Conservation (phyloP, 2,888 invertebrate species). For the Tryphoninae sp. region DNA sequence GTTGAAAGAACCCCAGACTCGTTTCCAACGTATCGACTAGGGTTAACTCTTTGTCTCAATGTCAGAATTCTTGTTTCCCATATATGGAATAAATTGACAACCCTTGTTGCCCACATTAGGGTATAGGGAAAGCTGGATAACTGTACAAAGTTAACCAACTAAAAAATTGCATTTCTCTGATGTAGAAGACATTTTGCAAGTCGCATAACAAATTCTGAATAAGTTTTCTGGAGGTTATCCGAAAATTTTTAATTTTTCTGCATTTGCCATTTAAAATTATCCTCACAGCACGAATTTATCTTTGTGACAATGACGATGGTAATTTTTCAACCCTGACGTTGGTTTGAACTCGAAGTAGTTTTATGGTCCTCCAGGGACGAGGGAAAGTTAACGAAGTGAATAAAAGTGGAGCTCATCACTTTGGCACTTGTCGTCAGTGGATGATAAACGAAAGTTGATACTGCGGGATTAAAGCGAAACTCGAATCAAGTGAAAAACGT, state of each 20-base stretch:
- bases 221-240: not conserved
- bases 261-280: not conserved
- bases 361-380: not conserved
- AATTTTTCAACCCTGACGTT: not conserved
- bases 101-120: not conserved
- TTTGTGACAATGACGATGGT: not conserved
- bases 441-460: conserved; percentile 13
- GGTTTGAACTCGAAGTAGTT: not conserved
- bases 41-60: not conserved
- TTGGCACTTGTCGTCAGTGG: not conserved
- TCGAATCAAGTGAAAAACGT: conserved; percentile 13
- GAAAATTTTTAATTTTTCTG: not conserved
- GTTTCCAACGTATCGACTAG: conserved; percentile 15
- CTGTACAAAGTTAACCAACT: not conserved
- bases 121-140: not conserved
- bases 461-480: conserved; percentile 23
- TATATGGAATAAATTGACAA: not conserved
- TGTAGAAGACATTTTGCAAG: not conserved
- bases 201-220: not conserved
- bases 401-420: not conserved
- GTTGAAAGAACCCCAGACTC: conserved; percentile 45
- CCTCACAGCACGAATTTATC: not conserved
- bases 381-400: not conserved
- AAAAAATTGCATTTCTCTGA: not conserved
- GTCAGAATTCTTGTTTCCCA: not conserved